Conservation (phyloP, 2,797 vertebrate species). For the Rhabdomys pumilio region DNA sequence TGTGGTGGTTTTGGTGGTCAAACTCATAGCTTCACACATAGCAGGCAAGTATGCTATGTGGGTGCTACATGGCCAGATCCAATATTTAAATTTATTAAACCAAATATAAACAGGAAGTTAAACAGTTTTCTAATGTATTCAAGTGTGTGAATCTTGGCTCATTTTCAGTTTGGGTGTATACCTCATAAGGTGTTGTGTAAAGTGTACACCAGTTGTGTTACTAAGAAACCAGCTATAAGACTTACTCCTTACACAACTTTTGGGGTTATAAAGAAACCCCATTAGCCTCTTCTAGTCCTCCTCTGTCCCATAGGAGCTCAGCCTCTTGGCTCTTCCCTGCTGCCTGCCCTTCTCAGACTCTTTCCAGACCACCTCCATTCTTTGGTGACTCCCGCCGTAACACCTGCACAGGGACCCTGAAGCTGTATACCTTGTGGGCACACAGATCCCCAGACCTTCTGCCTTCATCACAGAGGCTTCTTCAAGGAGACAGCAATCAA, state of each 20-base stretch:
- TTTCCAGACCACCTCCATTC: background rate
- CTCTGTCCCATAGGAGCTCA: too few relatives aligned
- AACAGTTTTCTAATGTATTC: conserved; percentile 16
- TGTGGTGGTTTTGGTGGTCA: background rate
- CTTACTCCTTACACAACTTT: conserved; percentile 28
- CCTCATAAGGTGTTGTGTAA: background rate
- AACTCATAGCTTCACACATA: background rate
- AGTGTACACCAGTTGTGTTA: background rate
- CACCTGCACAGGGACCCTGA: background rate
- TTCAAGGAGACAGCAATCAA: background rate
- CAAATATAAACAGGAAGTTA: background rate
- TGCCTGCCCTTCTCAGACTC: background rate
- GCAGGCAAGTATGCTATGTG: background rate
- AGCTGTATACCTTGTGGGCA: background rate
- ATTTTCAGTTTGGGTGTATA: background rate
- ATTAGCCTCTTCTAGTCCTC: too few relatives aligned
- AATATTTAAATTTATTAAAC: conserved; percentile 13
- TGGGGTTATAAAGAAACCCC: conserved; percentile 6
- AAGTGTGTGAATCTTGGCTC: background rate
- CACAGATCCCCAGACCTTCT: background rate
- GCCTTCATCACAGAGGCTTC: background rate
- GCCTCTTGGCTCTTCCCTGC: background rate
- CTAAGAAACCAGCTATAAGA: conserved; percentile 39
- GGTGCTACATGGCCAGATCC: background rate
- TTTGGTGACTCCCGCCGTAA: background rate